Percentiles rank a stretch among this genome's conserved stretches.
phyloP scores from a whole-genome alignment of 1,140 invertebrate genomes.

The Listronotus bonariensis region DNA sequence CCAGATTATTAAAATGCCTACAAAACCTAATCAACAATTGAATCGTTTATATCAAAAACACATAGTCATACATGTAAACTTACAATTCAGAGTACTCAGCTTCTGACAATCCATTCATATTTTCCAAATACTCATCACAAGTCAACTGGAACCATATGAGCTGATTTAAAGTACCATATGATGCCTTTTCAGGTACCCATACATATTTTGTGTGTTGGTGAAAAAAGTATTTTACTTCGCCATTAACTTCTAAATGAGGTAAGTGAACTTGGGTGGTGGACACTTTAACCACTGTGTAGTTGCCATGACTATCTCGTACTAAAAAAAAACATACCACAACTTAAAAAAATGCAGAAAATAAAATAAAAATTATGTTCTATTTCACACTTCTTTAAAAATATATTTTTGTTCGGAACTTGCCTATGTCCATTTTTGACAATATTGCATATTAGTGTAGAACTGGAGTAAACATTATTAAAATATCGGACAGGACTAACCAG shows the following conservation, averaged over 20 bases:
- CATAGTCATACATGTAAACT: slow-evolving; percentile 11
- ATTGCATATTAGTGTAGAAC: too few species aligned
- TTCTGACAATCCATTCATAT: slow-evolving; percentile 59
- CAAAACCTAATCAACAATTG: not conserved
- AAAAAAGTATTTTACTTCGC: slow-evolving; percentile 58
- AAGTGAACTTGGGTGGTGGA: slow-evolving; percentile 57
- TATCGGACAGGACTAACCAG: too few species aligned
- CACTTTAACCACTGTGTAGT: slow-evolving; percentile 55
- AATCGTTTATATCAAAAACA: not conserved
- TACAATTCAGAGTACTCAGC: slow-evolving; percentile 54
- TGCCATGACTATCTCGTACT: slow-evolving; percentile 59
- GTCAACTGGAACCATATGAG: slow-evolving; percentile 59
- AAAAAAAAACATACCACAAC: slow-evolving; percentile 39
- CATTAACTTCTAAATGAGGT: slow-evolving; percentile 54
- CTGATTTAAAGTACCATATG: slow-evolving; percentile 59
- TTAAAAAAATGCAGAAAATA: too few species aligned
- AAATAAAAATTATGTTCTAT: too few species aligned
- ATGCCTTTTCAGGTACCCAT: slow-evolving; percentile 58
- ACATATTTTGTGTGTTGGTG: slow-evolving; percentile 62
- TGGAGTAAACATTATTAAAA: too few species aligned
- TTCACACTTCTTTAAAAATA: too few species aligned
- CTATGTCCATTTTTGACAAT: too few species aligned
- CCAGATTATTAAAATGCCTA: not conserved
- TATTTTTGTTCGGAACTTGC: too few species aligned
- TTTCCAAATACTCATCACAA: slow-evolving; percentile 58